phyloP scores from a whole-genome alignment of 2,113 vertebrate species.

The Nerophis ophidion region DNA sequence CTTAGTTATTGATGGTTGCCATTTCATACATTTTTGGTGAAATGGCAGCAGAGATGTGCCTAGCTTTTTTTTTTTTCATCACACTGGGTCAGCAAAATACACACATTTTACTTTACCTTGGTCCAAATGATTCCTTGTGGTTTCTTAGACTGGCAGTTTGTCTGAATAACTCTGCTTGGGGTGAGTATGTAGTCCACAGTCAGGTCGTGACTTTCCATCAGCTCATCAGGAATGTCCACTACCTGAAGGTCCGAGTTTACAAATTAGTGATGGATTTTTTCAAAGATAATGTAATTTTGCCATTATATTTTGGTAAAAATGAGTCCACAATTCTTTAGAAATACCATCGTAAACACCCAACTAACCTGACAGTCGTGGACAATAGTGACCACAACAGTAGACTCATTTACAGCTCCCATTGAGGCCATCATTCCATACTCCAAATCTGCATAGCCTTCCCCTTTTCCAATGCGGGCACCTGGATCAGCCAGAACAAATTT shows the following conservation, averaged over 20 bases:
- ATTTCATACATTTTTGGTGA: not conserved
- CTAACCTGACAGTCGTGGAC: constrained; percentile 95
- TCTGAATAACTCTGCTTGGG: constrained; percentile 81
- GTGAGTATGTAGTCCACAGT: constrained; percentile 94
- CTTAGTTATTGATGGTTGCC: not conserved
- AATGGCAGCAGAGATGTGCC: not conserved
- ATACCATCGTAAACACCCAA: not conserved
- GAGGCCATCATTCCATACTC: constrained; percentile 94
- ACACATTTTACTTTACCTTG: constrained; percentile 72
- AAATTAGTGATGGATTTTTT: too few relatives aligned
- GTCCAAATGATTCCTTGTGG: constrained; percentile 85
- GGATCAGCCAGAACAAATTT: not conserved
- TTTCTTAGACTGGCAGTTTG: constrained; percentile 73
- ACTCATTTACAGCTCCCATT: constrained; percentile 79
- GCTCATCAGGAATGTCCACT: constrained; percentile 80
- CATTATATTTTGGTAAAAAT: too few relatives aligned
- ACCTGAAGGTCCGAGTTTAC: constrained; percentile 66
- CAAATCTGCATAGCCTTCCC: constrained; percentile 91
- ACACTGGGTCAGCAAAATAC: not conserved
- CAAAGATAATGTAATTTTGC: too few relatives aligned
- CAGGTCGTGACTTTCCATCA: constrained; percentile 84
- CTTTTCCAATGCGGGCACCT: constrained; percentile 95
- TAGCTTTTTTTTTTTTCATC: not conserved
- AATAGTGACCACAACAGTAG: constrained; percentile 82
- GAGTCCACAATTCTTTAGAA: not conserved